These are phyloP conservation scores for Pyrrhura leucotis DNA, from an alignment of 2,797 vertebrate species.

Conservation along the genomic window DNA sequence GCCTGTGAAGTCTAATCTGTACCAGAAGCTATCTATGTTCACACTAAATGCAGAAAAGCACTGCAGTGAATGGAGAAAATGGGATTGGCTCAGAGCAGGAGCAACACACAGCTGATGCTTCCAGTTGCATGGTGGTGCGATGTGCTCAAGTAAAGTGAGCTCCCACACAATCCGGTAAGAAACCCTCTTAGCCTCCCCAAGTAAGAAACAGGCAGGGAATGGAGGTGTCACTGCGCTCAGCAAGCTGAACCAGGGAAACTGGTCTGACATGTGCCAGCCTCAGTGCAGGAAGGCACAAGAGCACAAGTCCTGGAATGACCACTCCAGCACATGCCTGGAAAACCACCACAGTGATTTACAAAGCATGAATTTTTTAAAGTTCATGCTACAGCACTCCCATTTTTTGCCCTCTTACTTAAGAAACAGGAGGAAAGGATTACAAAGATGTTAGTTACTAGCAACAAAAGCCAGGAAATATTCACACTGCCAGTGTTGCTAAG, in stretches of 20 bases:
- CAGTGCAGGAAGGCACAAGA: background rate
- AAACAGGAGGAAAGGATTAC: background rate
- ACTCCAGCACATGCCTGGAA: background rate
- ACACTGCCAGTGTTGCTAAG: background rate
- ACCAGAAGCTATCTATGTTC: background rate
- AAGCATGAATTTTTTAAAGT: background rate
- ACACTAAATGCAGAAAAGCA: background rate
- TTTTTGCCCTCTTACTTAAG: background rate
- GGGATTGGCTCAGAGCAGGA: background rate
- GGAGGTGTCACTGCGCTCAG: background rate
- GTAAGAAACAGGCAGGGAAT: background rate
- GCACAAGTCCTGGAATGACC: background rate
- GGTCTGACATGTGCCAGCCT: accelerated
- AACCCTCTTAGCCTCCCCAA: background rate
- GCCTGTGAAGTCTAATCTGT: background rate
- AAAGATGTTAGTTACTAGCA: background rate
- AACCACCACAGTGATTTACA: background rate
- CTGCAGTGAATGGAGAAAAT: background rate
- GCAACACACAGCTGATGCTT: background rate
- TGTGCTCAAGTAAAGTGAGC: background rate
- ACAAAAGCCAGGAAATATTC: background rate
- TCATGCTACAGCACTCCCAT: background rate
- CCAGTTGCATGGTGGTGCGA: background rate
- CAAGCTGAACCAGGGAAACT: background rate
- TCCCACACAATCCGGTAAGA: background rate